These are phyloP conservation scores for Neoascia interrupta DNA, from an alignment of 2,888 invertebrate species.

Conservation along the genomic window DNA sequence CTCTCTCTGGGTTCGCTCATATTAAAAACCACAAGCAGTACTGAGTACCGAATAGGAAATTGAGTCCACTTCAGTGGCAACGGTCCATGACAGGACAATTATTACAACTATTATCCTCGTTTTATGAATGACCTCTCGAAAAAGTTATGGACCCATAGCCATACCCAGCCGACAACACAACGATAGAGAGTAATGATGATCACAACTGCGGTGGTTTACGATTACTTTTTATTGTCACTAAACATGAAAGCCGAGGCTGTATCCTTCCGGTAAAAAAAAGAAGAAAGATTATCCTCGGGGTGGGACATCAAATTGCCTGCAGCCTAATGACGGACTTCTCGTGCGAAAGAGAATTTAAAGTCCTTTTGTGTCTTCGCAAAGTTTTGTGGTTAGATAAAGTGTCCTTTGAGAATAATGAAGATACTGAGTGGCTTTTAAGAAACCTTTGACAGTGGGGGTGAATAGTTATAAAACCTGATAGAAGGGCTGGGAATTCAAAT, in stretches of 20 bases:
- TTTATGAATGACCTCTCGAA: slow-evolving; percentile 36
- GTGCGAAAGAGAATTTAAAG: slow-evolving; percentile 23
- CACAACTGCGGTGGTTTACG: slow-evolving; percentile 16
- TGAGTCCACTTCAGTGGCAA: slow-evolving; percentile 9
- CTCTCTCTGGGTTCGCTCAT: too few relatives aligned
- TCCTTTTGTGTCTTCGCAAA: slow-evolving; percentile 7
- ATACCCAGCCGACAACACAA: slow-evolving; percentile 19
- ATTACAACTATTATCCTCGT: slow-evolving; percentile 59
- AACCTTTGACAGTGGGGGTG: slow-evolving; percentile 6
- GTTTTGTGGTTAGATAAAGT: slow-evolving; percentile 21
- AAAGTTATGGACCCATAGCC: slow-evolving; percentile 25
- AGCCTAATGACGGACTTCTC: slow-evolving; percentile 55
- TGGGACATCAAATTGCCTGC: slow-evolving; percentile 36
- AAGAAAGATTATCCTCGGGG: background rate
- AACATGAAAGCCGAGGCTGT: slow-evolving; percentile 38
- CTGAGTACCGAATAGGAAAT: background rate
- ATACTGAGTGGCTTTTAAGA: slow-evolving; percentile 48
- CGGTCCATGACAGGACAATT: slow-evolving; percentile 32
- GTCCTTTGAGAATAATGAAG: slow-evolving; percentile 37
- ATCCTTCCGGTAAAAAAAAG: slow-evolving; percentile 14
- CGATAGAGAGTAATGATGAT: slow-evolving; percentile 53
- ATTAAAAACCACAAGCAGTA: slow-evolving; percentile 1
- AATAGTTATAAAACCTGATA: background rate
- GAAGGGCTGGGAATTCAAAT: too few relatives aligned
- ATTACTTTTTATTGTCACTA: slow-evolving; percentile 47